Evolutionary conservation across 2,888 invertebrate genomes (phyloP), one percentile per base, ranked within the genome.

Genomic region (Clunio marinus): DNA sequence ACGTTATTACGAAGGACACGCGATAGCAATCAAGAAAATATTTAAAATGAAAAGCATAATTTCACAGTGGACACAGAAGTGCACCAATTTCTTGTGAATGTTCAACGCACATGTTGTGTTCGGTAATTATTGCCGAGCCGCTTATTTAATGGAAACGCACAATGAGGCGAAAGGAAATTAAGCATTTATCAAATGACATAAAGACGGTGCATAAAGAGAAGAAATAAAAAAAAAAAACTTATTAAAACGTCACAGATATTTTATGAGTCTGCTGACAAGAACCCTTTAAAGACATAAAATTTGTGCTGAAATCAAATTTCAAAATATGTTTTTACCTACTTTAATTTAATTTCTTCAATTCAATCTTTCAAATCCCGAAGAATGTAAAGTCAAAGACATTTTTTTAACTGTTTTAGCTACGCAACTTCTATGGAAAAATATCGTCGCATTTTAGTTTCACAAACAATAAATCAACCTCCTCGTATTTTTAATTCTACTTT

Each of bases 161-260:
- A 57, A 57, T 57, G 27, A 57, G 20, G 27, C 8, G n/a, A 24
- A 20, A 57, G 57, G 57, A 57, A 57, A 15, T 57, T 20, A 20
- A 57, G 27, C 57, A 57, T 57, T 57, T 57, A 57, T 57, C 57
- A 57, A 27, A 15, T 25, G 13, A 27, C n/a, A 57, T 2, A 4
- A 20, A 57, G 27, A n/a, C 13, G 15, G n/a, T n/a, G 22, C n/a
- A 51, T n/a, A n/a, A n/a, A 4, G 20, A 7, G 20, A 57, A 57
- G 22, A 13, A 17, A 27, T 25, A 22, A 28, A 55, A 46, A 66
- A n/a, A 22, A 65, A 66, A 55, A 55, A 55, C 20, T 66, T 66
- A 66, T 66, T 66, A 66, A 66, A 66, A 55, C 55, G 66, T 66
- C 66, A 66, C 27, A 55, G 66, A 66, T 66, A 46, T 66, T 66